Base-by-base conservation (phyloP, 2,888 invertebrate genomes). In the Amphipyra tragopoginis region DNA sequence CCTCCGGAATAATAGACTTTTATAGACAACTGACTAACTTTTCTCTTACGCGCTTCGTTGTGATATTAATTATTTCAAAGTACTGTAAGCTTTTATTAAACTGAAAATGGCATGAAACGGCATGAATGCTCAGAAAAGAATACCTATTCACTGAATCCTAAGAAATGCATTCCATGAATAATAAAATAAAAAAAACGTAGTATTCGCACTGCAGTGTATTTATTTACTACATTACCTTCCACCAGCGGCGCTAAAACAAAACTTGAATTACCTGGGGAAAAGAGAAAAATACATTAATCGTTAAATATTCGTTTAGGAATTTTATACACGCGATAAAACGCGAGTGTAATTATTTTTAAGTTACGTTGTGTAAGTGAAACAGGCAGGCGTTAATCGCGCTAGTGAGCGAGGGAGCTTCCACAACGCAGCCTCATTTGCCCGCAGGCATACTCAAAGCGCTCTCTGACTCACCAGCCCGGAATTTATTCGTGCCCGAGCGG, bases 381-480 rank as follows among this genome's bases (percentile, higher is more conserved):
- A 26, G 14, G 7, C 29, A 2, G 43, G 43, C 43, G 49, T 26
- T 65, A 79, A 59, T 65, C 26, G 47, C 38, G 26, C 48, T 47
- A 10, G 48, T 44, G 42, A 57, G 44, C 38, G 38, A 21, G 21
- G 13, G 33, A 42, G 60, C 49, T 55, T 68, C 62, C 52, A 67
- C 57, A 54, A 55, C 58, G 68, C 66, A 73, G 55, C 54, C 77
- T 74, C 75, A 70, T 77, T 75, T 75, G 67, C 65, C 74, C 51
- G 58, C 55, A 57, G 68, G 61, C 71, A 56, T 62, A 45, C 68
- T 78, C 72, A 80, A 85, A 82, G 75, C 74, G 59, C 59, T 70
- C 57, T 70, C 62, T 76, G 74, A 82, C 61, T 80, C 76, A 76
- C 64, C 61, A 72, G 65, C 48, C 74, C 72, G 83, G 77, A 80